Percentiles rank a stretch among this genome's conserved stretches.
Evolutionary conservation across 1,140 invertebrate genomes (phyloP).

Genomic region (Brachionus manjavacas): DNA sequence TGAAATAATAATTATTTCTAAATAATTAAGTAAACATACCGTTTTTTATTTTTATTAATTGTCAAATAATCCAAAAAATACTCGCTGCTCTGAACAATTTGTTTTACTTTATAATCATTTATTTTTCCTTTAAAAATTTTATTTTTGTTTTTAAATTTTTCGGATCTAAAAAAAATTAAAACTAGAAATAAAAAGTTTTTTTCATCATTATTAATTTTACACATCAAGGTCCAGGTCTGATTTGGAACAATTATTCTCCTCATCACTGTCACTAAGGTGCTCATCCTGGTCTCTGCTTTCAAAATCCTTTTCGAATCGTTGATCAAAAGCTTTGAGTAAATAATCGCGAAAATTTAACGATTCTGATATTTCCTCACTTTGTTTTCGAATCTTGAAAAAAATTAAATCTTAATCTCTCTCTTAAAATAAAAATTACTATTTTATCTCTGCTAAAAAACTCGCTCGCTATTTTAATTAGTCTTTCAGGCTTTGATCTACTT

Average conservation of each 20-base stretch:
- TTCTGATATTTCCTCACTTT: not conserved
- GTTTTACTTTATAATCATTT: constrained; percentile 15
- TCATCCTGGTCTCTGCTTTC: not conserved
- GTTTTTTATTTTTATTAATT: not conserved
- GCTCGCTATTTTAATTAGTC: not conserved
- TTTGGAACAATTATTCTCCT: constrained; percentile 12
- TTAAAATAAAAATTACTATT: not conserved
- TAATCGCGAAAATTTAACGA: not conserved
- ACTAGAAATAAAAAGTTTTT: not conserved
- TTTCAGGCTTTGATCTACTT: not conserved
- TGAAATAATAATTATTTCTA: not conserved
- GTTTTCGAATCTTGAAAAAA: not conserved
- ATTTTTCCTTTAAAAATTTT: constrained; percentile 4
- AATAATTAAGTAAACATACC: not conserved
- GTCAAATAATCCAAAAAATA: not conserved
- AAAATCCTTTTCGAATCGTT: not conserved
- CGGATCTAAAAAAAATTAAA: constrained; percentile 3
- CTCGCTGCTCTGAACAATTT: not conserved
- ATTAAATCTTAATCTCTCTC: not conserved
- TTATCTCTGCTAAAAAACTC: constrained; percentile 20
- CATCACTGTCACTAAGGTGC: constrained; percentile 14
- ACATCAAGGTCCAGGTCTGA: constrained; percentile 1
- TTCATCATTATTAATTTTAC: not conserved
- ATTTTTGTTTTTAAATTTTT: constrained; percentile 35
- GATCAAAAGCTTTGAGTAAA: not conserved